Evolutionary conservation across 2,888 invertebrate genomes (phyloP).

Genomic region (Drosophila stalkeri): DNA sequence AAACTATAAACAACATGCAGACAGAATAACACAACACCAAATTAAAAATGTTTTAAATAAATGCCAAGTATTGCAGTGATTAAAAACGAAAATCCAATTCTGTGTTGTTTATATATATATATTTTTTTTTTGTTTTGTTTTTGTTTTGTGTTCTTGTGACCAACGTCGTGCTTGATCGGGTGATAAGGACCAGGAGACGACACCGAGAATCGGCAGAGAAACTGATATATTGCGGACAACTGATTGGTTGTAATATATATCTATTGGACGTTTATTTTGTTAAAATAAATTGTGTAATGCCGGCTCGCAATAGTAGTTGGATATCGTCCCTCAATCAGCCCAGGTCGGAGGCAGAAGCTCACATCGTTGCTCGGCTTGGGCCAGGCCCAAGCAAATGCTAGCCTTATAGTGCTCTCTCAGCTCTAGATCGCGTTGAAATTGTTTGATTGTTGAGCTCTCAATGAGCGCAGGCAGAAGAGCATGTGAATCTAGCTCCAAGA

Average conservation of each 20-base stretch:
- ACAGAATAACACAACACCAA: constrained; percentile 36
- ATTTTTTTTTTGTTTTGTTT: constrained; percentile 23
- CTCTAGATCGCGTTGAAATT: constrained; percentile 34
- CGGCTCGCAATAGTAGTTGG: not conserved
- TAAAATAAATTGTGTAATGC: not conserved
- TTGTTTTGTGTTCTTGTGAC: constrained; percentile 50
- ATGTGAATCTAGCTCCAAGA: constrained; percentile 36
- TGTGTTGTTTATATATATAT: constrained; percentile 14
- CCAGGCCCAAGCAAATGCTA: constrained; percentile 35
- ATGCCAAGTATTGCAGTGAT: constrained; percentile 63
- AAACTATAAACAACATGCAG: constrained; percentile 89
- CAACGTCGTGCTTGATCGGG: not conserved
- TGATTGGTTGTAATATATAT: not conserved
- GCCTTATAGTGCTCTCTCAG: constrained; percentile 27
- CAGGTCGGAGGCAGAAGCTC: not conserved
- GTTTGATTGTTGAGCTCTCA: constrained; percentile 24
- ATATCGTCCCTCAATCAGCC: not conserved
- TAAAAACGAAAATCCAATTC: constrained; percentile 37
- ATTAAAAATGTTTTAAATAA: constrained; percentile 65
- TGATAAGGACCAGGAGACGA: too few relatives aligned
- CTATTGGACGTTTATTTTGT: not conserved
- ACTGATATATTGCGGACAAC: not conserved
- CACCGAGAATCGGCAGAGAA: not conserved
- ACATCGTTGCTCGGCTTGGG: constrained; percentile 18
- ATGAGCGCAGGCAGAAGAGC: constrained; percentile 31